Conservation (phyloP, 2,113 vertebrate species). For the Psephotus haematonotus region DNA sequence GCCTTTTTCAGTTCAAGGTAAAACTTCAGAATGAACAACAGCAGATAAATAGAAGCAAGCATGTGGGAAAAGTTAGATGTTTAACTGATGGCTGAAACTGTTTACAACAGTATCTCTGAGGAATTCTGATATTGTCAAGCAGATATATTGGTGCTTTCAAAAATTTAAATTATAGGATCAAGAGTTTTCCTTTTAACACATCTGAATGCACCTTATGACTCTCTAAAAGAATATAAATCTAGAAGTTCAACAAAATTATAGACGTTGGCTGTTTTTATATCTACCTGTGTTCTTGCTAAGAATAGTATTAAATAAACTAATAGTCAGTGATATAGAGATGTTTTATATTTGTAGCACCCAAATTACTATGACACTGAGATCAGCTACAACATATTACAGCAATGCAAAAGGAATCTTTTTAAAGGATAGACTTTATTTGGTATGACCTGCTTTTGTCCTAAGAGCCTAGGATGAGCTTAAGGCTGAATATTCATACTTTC, state of each 20-base stretch:
- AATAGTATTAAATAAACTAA: background rate
- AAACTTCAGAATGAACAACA: background rate
- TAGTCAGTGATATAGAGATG: background rate
- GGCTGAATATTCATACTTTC: background rate
- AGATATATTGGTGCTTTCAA: background rate
- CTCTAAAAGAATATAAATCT: background rate
- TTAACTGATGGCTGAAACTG: background rate
- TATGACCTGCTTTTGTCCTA: background rate
- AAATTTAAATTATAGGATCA: background rate
- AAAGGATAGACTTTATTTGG: background rate
- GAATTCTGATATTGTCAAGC: background rate
- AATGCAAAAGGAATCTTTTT: background rate
- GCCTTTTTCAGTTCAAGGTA: background rate
- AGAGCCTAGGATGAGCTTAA: background rate
- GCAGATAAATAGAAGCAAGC: background rate
- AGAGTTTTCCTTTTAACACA: background rate
- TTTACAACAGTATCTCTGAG: background rate
- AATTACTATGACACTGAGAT: background rate
- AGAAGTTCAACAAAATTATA: background rate
- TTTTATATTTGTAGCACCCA: background rate
- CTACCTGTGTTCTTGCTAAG: background rate
- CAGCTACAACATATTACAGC: background rate
- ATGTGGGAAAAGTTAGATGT: background rate
- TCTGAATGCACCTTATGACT: background rate
- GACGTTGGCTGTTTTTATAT: background rate